These are phyloP conservation scores for Parotia lawesii DNA, from an alignment of 2,113 vertebrate species.

Conservation along the genomic window DNA sequence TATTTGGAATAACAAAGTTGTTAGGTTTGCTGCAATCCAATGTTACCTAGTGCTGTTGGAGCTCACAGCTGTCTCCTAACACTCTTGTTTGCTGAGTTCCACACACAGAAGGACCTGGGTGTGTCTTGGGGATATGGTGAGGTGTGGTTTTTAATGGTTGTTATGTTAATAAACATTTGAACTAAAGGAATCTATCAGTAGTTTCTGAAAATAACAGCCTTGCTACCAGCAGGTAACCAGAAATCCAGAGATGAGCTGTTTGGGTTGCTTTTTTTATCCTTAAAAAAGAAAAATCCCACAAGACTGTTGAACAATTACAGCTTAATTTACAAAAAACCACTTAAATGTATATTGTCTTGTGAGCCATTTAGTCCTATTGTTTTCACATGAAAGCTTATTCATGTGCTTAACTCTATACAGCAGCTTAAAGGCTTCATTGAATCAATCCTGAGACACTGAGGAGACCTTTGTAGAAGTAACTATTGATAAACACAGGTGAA, in stretches of 20 bases:
- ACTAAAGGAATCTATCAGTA: background rate
- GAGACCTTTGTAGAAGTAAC: conserved; percentile 29
- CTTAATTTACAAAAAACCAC: conserved; percentile 14
- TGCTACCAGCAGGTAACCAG: background rate
- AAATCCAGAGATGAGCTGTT: background rate
- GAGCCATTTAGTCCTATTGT: conserved; percentile 40
- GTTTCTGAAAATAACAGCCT: conserved; percentile 13
- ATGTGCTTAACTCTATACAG: background rate
- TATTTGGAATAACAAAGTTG: conserved; percentile 43
- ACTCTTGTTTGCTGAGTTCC: background rate
- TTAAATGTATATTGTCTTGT: conserved; percentile 28
- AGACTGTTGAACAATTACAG: conserved; percentile 4
- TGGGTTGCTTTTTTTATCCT: background rate
- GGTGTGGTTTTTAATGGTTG: background rate
- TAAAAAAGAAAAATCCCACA: background rate
- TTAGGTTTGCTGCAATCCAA: conserved; percentile 11
- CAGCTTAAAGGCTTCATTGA: conserved; percentile 13
- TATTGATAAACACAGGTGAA: conserved; percentile 32
- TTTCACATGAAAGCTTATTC: conserved; percentile 23
- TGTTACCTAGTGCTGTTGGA: background rate
- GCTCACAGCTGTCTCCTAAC: background rate
- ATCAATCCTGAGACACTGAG: conserved; percentile 3
- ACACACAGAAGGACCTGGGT: background rate
- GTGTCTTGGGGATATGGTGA: background rate
- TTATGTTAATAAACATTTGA: conserved; percentile 36